phyloP scores from a whole-genome alignment of 2,113 vertebrate genomes.

The Promerops cafer region DNA sequence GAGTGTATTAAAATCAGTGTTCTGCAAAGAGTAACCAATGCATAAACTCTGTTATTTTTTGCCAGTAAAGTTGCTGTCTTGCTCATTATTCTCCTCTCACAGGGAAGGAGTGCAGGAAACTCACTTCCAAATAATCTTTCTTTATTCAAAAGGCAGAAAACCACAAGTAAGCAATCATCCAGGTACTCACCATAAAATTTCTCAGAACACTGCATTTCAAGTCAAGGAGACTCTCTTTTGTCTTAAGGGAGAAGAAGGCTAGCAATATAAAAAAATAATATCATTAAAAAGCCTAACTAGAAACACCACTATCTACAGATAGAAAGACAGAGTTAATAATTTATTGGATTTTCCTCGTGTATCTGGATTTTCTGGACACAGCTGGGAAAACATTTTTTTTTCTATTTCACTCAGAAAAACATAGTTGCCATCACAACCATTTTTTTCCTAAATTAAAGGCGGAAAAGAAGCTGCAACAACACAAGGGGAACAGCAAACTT shows the following conservation, averaged over 20 bases:
- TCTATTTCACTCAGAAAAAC: neutral
- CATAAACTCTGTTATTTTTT: neutral
- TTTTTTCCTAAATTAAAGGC: neutral
- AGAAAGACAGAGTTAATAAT: constrained; percentile 1
- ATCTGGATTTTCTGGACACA: neutral
- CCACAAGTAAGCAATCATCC: neutral
- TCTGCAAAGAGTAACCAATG: neutral
- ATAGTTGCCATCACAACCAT: neutral
- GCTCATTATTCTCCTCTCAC: neutral
- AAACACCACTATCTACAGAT: neutral
- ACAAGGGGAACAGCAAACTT: neutral
- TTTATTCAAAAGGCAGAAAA: neutral
- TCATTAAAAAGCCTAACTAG: neutral
- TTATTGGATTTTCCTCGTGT: neutral
- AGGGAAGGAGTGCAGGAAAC: neutral
- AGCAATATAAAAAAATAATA: neutral
- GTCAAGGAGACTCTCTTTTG: neutral
- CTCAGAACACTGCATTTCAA: neutral
- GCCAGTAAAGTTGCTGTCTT: neutral
- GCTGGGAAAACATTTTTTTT: neutral
- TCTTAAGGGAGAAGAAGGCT: neutral
- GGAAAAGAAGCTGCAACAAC: neutral
- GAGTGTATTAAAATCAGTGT: neutral
- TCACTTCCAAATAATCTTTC: neutral
- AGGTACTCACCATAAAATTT: neutral